Base-by-base conservation (phyloP, 2,888 invertebrate genomes). In the Kryphioiulus occultus region DNA sequence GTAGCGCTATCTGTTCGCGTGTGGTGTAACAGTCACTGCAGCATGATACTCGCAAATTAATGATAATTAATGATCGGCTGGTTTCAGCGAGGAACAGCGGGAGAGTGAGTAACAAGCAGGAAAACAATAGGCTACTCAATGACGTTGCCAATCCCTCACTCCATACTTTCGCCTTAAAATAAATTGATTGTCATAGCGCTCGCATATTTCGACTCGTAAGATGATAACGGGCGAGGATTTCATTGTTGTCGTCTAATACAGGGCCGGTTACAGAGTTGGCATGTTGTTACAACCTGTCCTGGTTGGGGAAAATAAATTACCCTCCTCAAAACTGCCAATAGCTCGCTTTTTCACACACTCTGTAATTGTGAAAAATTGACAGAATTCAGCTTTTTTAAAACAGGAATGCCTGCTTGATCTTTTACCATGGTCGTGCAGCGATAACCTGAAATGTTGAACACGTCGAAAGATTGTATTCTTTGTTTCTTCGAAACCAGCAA, bases 51-150 rank as follows among this genome's bases (percentile, higher is more conserved):
- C 78, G 30, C 30, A 30, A 78, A 78, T 78, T 78, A 78, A 78
- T 78, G 78, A 30, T 78, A 78, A 78, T 78, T 78, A 78, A 78
- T 78, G 78, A 78, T 78, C 78, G 78, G 78, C 30, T 78, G 78
- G 78, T 78, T 78, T 78, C 30, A 78, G 78, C 78, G 26, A 78
- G 17, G 78, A 78, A 78, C 78, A 78, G 78, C 78, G 30, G 78
- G 78, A 78, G 78, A 30, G 78, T 78, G 78, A 78, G 78, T 78
- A 78, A 78, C 78, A 78, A 17, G 30, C 78, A 78, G 78, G 30
- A 17, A 78, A 78, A 78, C 78, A 78, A 78, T 78, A 78, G 78
- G 78, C 30, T 78, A 78, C 78, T 78, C 78, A 26, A 78, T 78
- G 78, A 78, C 78, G 78, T 78, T 78, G 59, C 59, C 59, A 59